These are phyloP conservation scores for Gila robusta DNA, from an alignment of 2,797 vertebrate species.

Conservation along the genomic window DNA sequence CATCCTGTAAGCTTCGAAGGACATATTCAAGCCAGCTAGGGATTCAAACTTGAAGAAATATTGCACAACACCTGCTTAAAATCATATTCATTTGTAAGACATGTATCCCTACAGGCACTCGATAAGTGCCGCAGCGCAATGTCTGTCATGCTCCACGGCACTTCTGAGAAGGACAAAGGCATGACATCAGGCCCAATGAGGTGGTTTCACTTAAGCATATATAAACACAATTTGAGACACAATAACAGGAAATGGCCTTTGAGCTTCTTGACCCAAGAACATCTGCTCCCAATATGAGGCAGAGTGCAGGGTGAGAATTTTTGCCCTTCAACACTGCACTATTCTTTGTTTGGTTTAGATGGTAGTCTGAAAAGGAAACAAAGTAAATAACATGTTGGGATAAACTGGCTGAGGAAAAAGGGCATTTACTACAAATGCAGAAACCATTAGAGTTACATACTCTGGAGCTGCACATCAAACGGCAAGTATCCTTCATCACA, in stretches of 20 bases:
- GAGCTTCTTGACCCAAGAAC: slow-evolving; percentile 62
- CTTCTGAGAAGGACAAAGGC: slow-evolving; percentile 41
- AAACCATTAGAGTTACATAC: neutral
- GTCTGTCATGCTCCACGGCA: slow-evolving; percentile 15
- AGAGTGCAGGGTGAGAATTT: slow-evolving; percentile 36
- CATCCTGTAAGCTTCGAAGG: neutral
- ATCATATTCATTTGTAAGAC: neutral
- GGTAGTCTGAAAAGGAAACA: slow-evolving; percentile 56
- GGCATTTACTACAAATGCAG: neutral
- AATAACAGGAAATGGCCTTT: slow-evolving; percentile 61
- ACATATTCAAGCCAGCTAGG: neutral
- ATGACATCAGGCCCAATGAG: slow-evolving; percentile 56
- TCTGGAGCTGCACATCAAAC: neutral
- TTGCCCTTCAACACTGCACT: slow-evolving; percentile 56
- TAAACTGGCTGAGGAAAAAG: slow-evolving; percentile 5
- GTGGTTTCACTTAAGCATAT: slow-evolving; percentile 49
- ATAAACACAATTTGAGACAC: slow-evolving; percentile 58
- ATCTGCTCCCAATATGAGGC: slow-evolving; percentile 76
- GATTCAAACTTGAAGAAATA: neutral
- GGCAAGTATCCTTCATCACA: neutral
- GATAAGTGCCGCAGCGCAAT: neutral
- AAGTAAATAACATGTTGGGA: slow-evolving; percentile 4
- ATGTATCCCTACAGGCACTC: neutral
- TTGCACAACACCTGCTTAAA: neutral
- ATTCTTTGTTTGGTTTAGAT: slow-evolving; percentile 68